These are phyloP conservation scores for Drosophila kanapiae DNA, from an alignment of 1,140 invertebrate species.

Conservation along the genomic window DNA sequence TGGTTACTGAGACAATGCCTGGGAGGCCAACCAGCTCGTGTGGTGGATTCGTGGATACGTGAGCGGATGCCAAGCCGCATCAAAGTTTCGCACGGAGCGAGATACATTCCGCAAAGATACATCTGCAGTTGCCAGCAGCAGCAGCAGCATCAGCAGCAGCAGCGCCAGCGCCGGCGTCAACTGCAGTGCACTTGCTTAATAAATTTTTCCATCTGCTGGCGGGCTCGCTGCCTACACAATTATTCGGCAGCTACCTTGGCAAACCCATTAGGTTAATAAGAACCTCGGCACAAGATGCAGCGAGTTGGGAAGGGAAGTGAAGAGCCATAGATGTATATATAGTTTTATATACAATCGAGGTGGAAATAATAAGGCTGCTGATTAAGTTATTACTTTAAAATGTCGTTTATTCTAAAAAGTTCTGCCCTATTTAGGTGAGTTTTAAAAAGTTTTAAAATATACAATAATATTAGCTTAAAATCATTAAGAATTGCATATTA, in stretches of 20 bases:
- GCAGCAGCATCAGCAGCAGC: conserved; percentile 39
- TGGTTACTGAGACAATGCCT: conserved; percentile 61
- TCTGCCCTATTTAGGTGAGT: too few species aligned
- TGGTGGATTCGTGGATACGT: conserved; percentile 29
- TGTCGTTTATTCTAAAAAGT: too few species aligned
- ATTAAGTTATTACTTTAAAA: too few species aligned
- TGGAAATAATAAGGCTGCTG: background rate
- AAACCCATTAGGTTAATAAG: conserved; percentile 84
- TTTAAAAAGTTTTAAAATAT: too few species aligned
- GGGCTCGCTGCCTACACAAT: conserved; percentile 39
- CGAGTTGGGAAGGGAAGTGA: background rate
- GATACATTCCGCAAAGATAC: conserved; percentile 33
- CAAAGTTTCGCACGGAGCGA: conserved; percentile 53
- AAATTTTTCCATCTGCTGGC: conserved; percentile 56
- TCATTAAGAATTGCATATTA: too few species aligned
- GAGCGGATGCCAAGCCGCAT: conserved; percentile 66
- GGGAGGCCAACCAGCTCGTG: conserved; percentile 24
- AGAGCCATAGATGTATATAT: conserved; percentile 8
- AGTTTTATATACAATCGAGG: background rate
- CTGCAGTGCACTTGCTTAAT: conserved; percentile 79
- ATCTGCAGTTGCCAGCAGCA: conserved; percentile 27
- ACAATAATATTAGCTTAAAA: too few species aligned
- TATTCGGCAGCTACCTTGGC: conserved; percentile 71
- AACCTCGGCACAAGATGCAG: conserved; percentile 43
- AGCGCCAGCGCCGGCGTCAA: conserved; percentile 4